These are phyloP conservation scores for Liasis olivaceus DNA, from an alignment of 2,797 vertebrate genomes.

Conservation along the genomic window DNA sequence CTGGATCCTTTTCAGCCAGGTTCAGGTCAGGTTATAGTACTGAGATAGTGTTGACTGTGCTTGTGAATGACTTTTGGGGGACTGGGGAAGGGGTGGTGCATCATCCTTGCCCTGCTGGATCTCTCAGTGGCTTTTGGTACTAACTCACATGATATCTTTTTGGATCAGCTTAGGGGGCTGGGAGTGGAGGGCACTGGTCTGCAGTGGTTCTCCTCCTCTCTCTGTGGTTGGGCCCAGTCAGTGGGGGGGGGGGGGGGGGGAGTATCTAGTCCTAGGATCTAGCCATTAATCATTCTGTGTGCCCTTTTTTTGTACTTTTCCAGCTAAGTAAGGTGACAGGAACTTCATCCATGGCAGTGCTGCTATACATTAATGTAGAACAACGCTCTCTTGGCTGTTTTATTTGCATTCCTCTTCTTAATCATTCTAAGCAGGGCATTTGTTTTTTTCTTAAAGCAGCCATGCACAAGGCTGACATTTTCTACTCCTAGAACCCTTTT, in stretches of 20 bases:
- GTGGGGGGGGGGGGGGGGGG: neutral
- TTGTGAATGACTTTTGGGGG: neutral
- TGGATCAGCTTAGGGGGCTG: neutral
- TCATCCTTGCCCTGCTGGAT: no score
- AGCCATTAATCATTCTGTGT: neutral
- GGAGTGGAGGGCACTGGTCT: neutral
- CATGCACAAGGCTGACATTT: neutral
- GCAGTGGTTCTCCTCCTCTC: neutral
- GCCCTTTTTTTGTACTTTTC: neutral
- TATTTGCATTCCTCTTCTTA: neutral
- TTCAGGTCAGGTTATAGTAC: neutral
- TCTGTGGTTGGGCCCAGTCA: neutral
- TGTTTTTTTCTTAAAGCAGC: neutral
- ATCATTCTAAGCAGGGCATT: neutral
- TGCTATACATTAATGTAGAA: neutral
- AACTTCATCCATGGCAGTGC: neutral
- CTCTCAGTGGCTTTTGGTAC: no score
- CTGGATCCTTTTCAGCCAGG: neutral
- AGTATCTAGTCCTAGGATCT: neutral
- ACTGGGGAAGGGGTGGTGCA: neutral
- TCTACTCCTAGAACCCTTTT: neutral
- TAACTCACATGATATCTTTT: neutral
- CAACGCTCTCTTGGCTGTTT: neutral
- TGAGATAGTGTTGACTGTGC: neutral
- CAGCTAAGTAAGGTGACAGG: neutral